Evolutionary conservation across 2,797 vertebrate species (phyloP).

Genomic region (Clarias fuscus): DNA sequence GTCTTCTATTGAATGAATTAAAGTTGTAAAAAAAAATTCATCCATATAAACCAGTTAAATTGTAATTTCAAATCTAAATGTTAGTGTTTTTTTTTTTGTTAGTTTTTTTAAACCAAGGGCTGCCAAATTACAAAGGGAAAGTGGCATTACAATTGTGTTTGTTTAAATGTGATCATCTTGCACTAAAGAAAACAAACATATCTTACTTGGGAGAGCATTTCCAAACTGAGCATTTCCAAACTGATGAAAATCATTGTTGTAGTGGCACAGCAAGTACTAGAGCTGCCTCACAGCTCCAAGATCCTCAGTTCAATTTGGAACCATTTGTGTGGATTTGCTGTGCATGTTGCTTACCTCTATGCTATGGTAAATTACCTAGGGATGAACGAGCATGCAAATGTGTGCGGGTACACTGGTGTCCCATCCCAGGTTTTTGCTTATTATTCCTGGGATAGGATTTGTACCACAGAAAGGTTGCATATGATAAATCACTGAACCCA

Average conservation of each 20-base stretch:
- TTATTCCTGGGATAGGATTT: background rate
- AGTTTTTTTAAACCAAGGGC: background rate
- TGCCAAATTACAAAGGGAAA: background rate
- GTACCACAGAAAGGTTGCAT: background rate
- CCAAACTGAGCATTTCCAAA: too few relatives aligned
- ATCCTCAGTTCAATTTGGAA: background rate
- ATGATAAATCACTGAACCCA: background rate
- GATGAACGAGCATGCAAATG: background rate
- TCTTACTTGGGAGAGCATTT: background rate
- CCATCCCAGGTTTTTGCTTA: background rate
- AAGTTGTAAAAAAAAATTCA: too few relatives aligned
- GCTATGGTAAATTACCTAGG: background rate
- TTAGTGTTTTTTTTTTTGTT: too few relatives aligned
- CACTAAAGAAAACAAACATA: background rate
- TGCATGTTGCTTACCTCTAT: background rate
- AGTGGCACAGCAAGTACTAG: background rate
- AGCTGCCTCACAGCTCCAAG: background rate
- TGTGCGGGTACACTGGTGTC: background rate
- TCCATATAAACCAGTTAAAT: too few relatives aligned
- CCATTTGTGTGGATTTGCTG: background rate
- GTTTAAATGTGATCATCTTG: background rate
- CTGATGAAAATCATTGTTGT: background rate
- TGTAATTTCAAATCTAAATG: too few relatives aligned
- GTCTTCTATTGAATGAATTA: too few relatives aligned
- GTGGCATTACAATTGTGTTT: background rate